Conservation (phyloP, 2,888 invertebrate species). For the Amphipoea lucens region DNA sequence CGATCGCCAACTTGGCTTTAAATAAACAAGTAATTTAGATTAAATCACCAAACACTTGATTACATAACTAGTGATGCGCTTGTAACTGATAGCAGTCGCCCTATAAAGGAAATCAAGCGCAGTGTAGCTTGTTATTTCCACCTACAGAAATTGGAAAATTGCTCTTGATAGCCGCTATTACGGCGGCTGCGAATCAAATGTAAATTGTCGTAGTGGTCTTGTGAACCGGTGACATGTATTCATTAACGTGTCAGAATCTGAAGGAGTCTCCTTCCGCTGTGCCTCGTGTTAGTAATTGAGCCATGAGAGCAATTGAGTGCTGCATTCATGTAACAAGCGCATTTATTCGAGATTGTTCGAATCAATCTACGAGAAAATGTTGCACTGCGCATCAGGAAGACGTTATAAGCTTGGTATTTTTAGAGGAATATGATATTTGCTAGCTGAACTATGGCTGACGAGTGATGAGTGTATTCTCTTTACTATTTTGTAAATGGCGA, state of each 20-base stretch:
- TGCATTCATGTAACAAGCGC: constrained; percentile 23
- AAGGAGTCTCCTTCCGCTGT: constrained; percentile 22
- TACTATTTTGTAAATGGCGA: not conserved
- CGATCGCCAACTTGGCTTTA: not conserved
- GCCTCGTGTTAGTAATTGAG: constrained; percentile 5
- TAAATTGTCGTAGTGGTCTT: constrained; percentile 49
- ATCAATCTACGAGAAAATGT: constrained; percentile 15
- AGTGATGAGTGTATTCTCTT: not conserved
- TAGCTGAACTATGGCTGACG: not conserved
- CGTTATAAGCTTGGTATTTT: constrained; percentile 2
- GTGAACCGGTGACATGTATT: constrained; percentile 38
- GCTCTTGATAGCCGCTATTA: constrained; percentile 42
- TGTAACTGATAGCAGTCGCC: constrained; percentile 18
- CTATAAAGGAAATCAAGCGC: constrained; percentile 34
- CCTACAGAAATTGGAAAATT: constrained; percentile 51
- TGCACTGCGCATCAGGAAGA: not conserved
- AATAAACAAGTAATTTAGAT: constrained; percentile 8
- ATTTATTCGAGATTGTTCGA: constrained; percentile 13
- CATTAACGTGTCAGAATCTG: constrained; percentile 46
- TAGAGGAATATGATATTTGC: not conserved
- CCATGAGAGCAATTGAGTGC: constrained; percentile 10
- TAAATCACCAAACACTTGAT: constrained; percentile 14
- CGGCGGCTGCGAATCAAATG: constrained; percentile 40
- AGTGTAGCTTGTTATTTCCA: constrained; percentile 46
- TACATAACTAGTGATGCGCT: constrained; percentile 23